phyloP scores from a whole-genome alignment of 2,888 invertebrate genomes.

The Malachius bipustulatus region DNA sequence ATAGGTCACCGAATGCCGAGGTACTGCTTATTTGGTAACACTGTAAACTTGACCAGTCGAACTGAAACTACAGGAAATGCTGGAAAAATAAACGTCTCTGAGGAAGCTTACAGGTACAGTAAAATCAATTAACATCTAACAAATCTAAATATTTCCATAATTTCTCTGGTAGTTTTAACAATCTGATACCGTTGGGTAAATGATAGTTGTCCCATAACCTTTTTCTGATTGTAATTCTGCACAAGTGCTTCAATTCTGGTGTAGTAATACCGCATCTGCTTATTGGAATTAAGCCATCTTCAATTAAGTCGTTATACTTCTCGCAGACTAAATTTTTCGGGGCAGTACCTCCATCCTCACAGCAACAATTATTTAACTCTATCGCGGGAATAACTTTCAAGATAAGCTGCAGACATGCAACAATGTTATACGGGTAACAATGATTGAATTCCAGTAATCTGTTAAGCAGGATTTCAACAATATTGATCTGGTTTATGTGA shows the following conservation, averaged over 20 bases:
- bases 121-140: slow-evolving; percentile 34
- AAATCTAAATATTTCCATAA: slow-evolving; percentile 63
- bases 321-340: slow-evolving; percentile 22
- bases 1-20: slow-evolving; percentile 91
- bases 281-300: slow-evolving; percentile 47
- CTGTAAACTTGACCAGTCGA: slow-evolving; percentile 84
- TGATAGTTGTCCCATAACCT: slow-evolving; percentile 55
- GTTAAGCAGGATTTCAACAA: slow-evolving; percentile 46
- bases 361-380: slow-evolving; percentile 39
- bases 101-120: slow-evolving; percentile 72
- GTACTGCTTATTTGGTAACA: slow-evolving; percentile 88
- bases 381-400: slow-evolving; percentile 52
- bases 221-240: slow-evolving; percentile 57
- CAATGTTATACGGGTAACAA: slow-evolving; percentile 55
- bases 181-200: slow-evolving; percentile 61
- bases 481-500: slow-evolving; percentile 46
- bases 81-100: slow-evolving; percentile 83
- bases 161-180: slow-evolving; percentile 52
- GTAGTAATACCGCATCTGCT: slow-evolving; percentile 50
- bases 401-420: slow-evolving; percentile 55
- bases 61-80: slow-evolving; percentile 86
- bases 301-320: slow-evolving; percentile 41
- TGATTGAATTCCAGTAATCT: slow-evolving; percentile 36
- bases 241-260: slow-evolving; percentile 64
- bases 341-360: slow-evolving; percentile 13